Percentiles rank a stretch among this genome's conserved stretches.
These are phyloP conservation scores for Syrista parreyssii DNA, from an alignment of 2,888 invertebrate genomes.

Conservation along the genomic window DNA sequence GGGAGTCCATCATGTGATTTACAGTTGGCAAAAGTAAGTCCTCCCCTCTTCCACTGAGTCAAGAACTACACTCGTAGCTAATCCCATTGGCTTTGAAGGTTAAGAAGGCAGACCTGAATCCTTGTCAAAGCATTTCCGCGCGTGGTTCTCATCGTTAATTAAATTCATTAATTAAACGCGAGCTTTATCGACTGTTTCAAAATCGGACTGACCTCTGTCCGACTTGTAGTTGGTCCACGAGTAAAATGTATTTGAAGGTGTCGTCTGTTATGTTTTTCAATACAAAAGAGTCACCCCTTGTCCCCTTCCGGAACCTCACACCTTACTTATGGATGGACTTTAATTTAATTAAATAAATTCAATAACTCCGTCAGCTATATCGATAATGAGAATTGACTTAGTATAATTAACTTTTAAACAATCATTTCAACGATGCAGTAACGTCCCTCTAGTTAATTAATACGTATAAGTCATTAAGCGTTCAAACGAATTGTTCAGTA, in stretches of 20 bases:
- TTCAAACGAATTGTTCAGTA: conserved; percentile 17
- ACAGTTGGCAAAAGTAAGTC: not conserved
- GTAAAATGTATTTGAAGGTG: too few species aligned
- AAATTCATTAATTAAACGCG: not conserved
- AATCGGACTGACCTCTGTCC: not conserved
- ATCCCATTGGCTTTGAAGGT: not conserved
- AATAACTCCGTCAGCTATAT: not conserved
- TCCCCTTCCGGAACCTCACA: not conserved
- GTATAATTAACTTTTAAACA: not conserved
- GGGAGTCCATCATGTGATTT: not conserved
- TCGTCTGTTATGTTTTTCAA: not conserved
- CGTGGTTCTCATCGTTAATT: not conserved
- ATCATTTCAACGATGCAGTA: not conserved
- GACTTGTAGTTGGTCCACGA: too few species aligned
- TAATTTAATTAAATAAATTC: not conserved
- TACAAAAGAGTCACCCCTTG: not conserved
- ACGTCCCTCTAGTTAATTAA: conserved; percentile 4
- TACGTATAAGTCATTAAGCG: not conserved
- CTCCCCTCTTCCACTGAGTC: not conserved
- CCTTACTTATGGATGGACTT: not conserved
- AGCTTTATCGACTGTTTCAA: not conserved
- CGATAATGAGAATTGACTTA: not conserved
- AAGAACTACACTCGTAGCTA: not conserved
- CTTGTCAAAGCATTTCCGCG: not conserved
- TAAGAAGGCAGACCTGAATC: not conserved